phyloP scores from a whole-genome alignment of 2,888 invertebrate species.

The Tetropium fuscum region DNA sequence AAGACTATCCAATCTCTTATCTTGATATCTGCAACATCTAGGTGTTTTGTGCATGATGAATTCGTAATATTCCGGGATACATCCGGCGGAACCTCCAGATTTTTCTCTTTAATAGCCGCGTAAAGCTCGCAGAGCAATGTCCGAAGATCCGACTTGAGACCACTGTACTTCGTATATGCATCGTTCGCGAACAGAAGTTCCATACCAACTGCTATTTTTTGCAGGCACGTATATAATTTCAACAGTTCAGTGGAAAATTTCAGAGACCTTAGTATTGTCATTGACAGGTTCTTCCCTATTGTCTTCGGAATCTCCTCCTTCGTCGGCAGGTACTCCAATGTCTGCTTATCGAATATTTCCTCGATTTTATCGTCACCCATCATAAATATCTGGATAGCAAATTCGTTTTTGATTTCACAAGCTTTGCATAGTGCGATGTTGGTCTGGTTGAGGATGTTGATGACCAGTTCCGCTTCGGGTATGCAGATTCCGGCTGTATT shows the following conservation, averaged over 20 bases:
- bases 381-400: neutral
- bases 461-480: neutral
- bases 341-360: neutral
- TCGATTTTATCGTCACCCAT: slow-evolving; percentile 3
- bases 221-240: slow-evolving; percentile 23
- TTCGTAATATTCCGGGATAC: slow-evolving; percentile 20
- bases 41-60: slow-evolving; percentile 1
- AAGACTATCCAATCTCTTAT: slow-evolving; percentile 29
- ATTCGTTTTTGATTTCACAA: slow-evolving; percentile 4
- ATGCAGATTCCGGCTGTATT: neutral
- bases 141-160: slow-evolving; percentile 6
- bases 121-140: slow-evolving; percentile 25
- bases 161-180: slow-evolving; percentile 14
- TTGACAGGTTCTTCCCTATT: neutral
- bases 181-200: slow-evolving; percentile 19
- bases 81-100: slow-evolving; percentile 18
- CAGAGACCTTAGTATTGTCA: slow-evolving; percentile 1
- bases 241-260: slow-evolving; percentile 21
- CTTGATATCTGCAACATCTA: slow-evolving; percentile 13
- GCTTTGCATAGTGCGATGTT: neutral
- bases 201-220: slow-evolving; percentile 24
- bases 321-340: neutral
- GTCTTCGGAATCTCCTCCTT: slow-evolving; percentile 1
- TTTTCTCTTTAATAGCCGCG: slow-evolving; percentile 22
- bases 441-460: slow-evolving; percentile 1